Conservation (phyloP, 2,888 invertebrate species). For the Zelleria hepariella region DNA sequence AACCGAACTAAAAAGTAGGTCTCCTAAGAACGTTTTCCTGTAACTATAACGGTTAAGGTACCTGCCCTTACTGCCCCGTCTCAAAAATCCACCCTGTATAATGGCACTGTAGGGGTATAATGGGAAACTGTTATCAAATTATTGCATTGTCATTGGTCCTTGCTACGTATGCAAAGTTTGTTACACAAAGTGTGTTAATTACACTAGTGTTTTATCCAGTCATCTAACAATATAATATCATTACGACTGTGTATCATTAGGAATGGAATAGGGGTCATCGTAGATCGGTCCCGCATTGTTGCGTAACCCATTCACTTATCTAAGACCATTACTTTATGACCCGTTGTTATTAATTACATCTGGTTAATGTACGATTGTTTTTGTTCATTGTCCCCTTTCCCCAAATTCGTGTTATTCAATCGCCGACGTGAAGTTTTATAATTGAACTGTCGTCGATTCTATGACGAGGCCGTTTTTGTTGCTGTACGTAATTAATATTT, state of each 20-base stretch:
- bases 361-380: constrained; percentile 7
- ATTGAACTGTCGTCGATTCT: neutral
- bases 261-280: neutral
- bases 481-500: neutral
- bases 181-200: too few relatives aligned
- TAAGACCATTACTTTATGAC: constrained; percentile 7
- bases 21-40: too few relatives aligned
- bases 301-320: constrained; percentile 42
- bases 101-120: too few relatives aligned
- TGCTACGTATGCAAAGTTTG: too few relatives aligned
- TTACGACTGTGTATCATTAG: neutral
- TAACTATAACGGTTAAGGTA: too few relatives aligned
- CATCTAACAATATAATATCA: neutral
- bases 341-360: constrained; percentile 8
- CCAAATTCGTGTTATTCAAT: constrained; percentile 7
- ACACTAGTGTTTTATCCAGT: neutral
- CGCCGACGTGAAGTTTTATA: constrained; percentile 1
- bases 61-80: too few relatives aligned
- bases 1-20: too few relatives aligned
- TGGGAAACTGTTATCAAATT: too few relatives aligned
- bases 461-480: neutral
- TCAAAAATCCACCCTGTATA: too few relatives aligned
- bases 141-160: too few relatives aligned
- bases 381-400: constrained; percentile 6
- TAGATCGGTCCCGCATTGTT: constrained; percentile 28